These are phyloP conservation scores for Mixornis gularis DNA, from an alignment of 2,113 vertebrate species.

Conservation along the genomic window DNA sequence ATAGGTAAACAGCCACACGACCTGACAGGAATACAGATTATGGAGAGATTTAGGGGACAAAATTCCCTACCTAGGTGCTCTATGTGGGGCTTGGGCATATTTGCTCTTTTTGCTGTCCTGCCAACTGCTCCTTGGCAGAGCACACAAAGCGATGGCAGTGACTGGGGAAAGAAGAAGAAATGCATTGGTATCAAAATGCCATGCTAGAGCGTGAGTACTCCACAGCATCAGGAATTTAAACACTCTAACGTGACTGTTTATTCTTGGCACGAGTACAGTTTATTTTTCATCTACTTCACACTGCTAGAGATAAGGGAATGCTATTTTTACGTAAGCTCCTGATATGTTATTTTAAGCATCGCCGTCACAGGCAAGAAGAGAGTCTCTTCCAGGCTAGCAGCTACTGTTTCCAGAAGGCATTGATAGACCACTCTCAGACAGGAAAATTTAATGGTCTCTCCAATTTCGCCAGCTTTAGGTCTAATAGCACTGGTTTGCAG, in stretches of 20 bases:
- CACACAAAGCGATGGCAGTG: neutral
- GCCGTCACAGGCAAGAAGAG: neutral
- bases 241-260: neutral
- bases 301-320: slow-evolving; percentile 28
- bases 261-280: neutral
- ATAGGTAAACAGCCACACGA: neutral
- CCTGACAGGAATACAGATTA: neutral
- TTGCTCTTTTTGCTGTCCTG: neutral
- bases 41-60: neutral
- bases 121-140: neutral
- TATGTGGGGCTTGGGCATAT: fast-evolving
- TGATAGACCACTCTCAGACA: neutral
- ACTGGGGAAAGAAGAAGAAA: neutral
- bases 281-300: slow-evolving; percentile 38
- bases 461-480: neutral
- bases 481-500: neutral
- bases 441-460: neutral
- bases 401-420: neutral
- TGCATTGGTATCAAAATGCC: neutral
- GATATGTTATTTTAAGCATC: neutral
- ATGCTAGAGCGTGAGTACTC: neutral
- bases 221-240: slow-evolving; percentile 2
- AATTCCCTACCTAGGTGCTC: neutral
- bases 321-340: slow-evolving; percentile 32
- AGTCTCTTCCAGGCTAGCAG: neutral